phyloP scores from a whole-genome alignment of 2,888 invertebrate genomes.

The Drosophila seclusa region DNA sequence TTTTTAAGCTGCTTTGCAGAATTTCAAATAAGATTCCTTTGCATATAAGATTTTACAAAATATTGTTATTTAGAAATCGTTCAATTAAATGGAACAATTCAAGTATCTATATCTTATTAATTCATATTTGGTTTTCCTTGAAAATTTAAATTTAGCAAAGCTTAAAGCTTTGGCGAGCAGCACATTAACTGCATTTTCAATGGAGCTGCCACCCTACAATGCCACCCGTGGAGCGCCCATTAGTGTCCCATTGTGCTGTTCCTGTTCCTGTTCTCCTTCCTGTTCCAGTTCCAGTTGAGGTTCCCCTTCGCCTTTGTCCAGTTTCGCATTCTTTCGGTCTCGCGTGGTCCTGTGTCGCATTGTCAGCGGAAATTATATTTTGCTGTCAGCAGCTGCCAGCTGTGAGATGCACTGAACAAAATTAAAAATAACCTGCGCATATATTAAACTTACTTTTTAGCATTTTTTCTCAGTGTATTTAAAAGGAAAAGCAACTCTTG shows the following conservation, averaged over 20 bases:
- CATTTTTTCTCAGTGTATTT: neutral
- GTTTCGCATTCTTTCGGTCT: slow-evolving; percentile 10
- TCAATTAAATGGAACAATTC: neutral
- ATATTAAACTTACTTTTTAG: neutral
- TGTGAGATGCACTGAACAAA: neutral
- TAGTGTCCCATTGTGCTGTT: slow-evolving; percentile 9
- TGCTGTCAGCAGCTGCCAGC: slow-evolving; percentile 58
- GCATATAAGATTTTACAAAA: neutral
- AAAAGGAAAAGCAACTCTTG: neutral
- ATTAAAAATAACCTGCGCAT: neutral
- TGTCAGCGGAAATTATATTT: slow-evolving; percentile 77
- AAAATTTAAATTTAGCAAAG: neutral
- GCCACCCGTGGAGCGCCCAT: slow-evolving; percentile 1
- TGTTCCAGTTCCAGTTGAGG: neutral
- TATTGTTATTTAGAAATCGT: neutral
- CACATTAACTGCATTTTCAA: neutral
- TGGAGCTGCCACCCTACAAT: neutral
- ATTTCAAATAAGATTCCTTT: neutral
- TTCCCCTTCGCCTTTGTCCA: neutral
- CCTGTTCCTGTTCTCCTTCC: slow-evolving; percentile 3
- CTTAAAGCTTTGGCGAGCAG: neutral
- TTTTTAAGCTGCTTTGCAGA: neutral
- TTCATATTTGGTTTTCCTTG: neutral
- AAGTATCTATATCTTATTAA: neutral
- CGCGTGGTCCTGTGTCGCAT: slow-evolving; percentile 35